Evolutionary conservation across 2,113 vertebrate species (phyloP), one percentile per base, ranked within the genome.

Genomic region (Willisornis vidua): DNA sequence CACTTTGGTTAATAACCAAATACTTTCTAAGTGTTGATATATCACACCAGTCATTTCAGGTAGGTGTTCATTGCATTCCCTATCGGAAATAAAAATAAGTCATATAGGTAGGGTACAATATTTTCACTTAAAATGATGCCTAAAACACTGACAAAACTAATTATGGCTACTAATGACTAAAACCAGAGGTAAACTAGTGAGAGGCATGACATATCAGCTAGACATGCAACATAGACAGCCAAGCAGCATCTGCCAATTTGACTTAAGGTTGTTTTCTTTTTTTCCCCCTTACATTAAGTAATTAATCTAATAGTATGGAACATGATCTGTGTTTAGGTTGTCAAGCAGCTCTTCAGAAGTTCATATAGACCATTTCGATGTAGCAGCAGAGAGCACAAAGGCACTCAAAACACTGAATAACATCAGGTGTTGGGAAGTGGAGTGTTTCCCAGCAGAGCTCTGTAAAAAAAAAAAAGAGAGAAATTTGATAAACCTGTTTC

Each of bases 381-480:
- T 33, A 84, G 54, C 62, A 91, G 95, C 85, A 93, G 90, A 94
- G 58, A 96, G 70, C 20, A 35, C 86, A 77, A 96, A 95, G 55
- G 90, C 85, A 78, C 89, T 92, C 71, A 97, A 71, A 94, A 96
- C 71, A 75, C 95, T 97, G 87, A 96, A 31, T 17, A 97, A 33
- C 76, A 96, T 63, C 86, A 97, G 86, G 46, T 96, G 25, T 45
- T 1, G 54, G 3, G 92, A 37, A 74, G 39, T 55, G 9, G 93
- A 80, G 14, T 94, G 90, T 55, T 97, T 96, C 75, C 95, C 96
- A 92, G 90, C 93, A 91, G 95, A 87, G 85, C 77, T 96, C 97
- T 97, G 15, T 16, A 19, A 73, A 59, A 54, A 29, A 43, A 35
- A 2, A 43, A 35, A 2, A 67, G 1, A 86, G 6, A 66, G 10